Evolutionary conservation across 2,888 invertebrate species (phyloP).

Genomic region (Alviniconcha strummeri): DNA sequence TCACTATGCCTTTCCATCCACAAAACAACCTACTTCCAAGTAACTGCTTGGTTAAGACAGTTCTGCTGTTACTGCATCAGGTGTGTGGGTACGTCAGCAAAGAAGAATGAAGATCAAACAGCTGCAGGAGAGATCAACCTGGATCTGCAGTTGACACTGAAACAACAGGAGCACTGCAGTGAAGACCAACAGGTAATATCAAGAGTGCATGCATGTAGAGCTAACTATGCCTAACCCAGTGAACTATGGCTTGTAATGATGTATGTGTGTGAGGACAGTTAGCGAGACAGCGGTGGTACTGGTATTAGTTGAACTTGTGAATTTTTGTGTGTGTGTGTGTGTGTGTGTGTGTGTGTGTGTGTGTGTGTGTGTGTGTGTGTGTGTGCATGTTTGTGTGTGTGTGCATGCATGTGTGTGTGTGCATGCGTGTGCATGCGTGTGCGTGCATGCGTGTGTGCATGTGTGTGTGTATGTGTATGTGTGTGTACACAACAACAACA

Average conservation of each 20-base stretch:
- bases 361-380: background rate
- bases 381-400: background rate
- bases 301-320: background rate
- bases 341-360: background rate
- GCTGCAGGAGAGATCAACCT: slow-evolving; percentile 45
- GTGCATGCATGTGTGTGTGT: background rate
- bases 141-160: background rate
- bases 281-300: background rate
- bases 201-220: too few relatives aligned
- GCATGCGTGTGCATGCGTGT: background rate
- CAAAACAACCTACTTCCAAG: too few relatives aligned
- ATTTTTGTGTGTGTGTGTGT: background rate
- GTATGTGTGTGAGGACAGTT: background rate
- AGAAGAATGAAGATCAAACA: slow-evolving; percentile 87
- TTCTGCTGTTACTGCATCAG: slow-evolving; percentile 55
- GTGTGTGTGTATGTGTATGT: background rate
- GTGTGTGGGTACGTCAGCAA: slow-evolving; percentile 84
- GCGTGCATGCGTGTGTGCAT: background rate
- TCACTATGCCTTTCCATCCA: too few relatives aligned
- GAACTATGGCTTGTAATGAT: background rate
- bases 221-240: too few relatives aligned
- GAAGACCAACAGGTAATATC: background rate
- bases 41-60: background rate
- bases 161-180: background rate
- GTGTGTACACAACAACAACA: background rate